Conservation (phyloP, 2,888 invertebrate species). For the Biston stratarius region DNA sequence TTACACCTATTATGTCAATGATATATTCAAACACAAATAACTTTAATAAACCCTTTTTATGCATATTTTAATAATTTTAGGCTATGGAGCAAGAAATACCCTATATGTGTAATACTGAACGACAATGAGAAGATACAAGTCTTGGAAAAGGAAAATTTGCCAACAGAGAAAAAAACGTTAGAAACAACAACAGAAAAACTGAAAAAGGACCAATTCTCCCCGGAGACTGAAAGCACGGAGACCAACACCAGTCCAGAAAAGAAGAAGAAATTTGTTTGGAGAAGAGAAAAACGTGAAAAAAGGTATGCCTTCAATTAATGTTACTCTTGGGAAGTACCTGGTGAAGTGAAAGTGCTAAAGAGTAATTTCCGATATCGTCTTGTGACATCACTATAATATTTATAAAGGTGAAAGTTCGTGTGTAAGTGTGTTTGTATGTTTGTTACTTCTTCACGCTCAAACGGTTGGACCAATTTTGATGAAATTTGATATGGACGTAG, state of each 20-base stretch:
- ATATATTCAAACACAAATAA: too few relatives aligned
- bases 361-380: too few relatives aligned
- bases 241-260: conserved; percentile 80
- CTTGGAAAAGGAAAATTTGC: conserved; percentile 70
- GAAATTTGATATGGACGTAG: too few relatives aligned
- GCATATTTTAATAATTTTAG: conserved; percentile 62
- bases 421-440: too few relatives aligned
- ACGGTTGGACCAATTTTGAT: too few relatives aligned
- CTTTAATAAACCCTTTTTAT: too few relatives aligned
- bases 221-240: conserved; percentile 78
- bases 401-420: too few relatives aligned
- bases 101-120: conserved; percentile 91
- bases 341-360: too few relatives aligned
- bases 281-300: conserved; percentile 72
- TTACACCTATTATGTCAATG: too few relatives aligned
- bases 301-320: neutral
- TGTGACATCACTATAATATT: too few relatives aligned
- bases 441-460: too few relatives aligned
- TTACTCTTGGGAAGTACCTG: too few relatives aligned
- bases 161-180: conserved; percentile 59
- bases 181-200: conserved; percentile 62
- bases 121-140: conserved; percentile 82
- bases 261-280: conserved; percentile 79
- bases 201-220: conserved; percentile 59
- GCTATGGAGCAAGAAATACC: conserved; percentile 97